These are phyloP conservation scores for Nannoperca obscura DNA, from an alignment of 2,797 vertebrate species.

Conservation along the genomic window DNA sequence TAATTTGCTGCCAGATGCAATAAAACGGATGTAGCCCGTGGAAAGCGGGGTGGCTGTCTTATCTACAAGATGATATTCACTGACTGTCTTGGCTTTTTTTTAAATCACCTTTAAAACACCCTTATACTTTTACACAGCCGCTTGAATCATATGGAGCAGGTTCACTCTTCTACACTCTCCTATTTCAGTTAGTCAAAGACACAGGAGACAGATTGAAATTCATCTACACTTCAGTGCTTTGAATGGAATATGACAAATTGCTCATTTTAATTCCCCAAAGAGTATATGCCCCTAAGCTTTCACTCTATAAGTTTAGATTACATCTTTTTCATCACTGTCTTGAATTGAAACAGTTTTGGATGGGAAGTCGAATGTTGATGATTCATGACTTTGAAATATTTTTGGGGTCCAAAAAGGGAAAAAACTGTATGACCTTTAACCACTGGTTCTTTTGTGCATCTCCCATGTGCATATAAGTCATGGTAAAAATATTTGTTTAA, in stretches of 20 bases:
- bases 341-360: constrained; percentile 58
- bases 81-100: constrained; percentile 83
- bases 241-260: constrained; percentile 81
- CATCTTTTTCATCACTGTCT: constrained; percentile 70
- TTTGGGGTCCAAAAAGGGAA: constrained; percentile 73
- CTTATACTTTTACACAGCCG: constrained; percentile 85
- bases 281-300: constrained; percentile 63
- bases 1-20: constrained; percentile 91
- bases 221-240: constrained; percentile 61
- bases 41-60: constrained; percentile 86
- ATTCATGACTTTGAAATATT: constrained; percentile 71
- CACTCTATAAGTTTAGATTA: constrained; percentile 56
- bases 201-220: constrained; percentile 63
- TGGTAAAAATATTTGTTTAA: constrained; percentile 76
- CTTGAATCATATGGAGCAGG: constrained; percentile 74
- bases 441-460: constrained; percentile 53
- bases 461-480: constrained; percentile 76
- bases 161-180: constrained; percentile 58
- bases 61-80: constrained; percentile 85
- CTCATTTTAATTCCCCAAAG: constrained; percentile 72
- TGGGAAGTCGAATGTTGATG: constrained; percentile 67
- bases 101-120: constrained; percentile 85
- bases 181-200: constrained; percentile 67
- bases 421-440: constrained; percentile 71
- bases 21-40: constrained; percentile 85